phyloP scores from a whole-genome alignment of 92 coral and sea anemone genomes.

The Phenganax marumi region DNA sequence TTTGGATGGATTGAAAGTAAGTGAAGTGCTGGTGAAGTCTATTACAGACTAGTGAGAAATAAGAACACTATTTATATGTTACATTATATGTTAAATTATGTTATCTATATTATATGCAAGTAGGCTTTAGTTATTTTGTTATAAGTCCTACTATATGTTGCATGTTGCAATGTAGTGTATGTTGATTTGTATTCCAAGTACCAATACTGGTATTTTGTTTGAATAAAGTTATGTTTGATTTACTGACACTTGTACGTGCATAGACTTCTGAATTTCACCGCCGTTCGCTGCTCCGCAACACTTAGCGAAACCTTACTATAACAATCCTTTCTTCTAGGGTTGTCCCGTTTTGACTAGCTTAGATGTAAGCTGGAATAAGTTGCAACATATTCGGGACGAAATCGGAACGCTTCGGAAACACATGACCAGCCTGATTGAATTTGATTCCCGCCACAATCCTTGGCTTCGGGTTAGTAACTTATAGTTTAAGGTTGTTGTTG shows the following conservation, averaged over 20 bases:
- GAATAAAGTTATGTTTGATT: background rate
- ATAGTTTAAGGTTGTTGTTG: background rate
- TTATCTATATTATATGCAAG: too few species aligned
- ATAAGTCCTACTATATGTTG: too few species aligned
- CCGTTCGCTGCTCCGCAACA: too few species aligned
- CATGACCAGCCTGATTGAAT: conserved; percentile 63
- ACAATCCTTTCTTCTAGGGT: conserved; percentile 52
- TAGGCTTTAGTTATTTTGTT: too few species aligned
- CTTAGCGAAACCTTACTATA: background rate
- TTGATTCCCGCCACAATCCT: conserved; percentile 85
- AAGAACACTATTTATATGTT: too few species aligned
- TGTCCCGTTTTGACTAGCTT: conserved; percentile 71
- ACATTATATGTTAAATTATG: too few species aligned
- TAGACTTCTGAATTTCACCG: background rate
- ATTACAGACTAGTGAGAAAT: background rate
- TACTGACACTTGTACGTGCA: background rate
- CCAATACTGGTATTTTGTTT: too few species aligned
- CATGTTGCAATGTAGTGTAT: too few species aligned
- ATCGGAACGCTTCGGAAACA: conserved; percentile 88
- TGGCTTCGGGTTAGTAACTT: conserved; percentile 75
- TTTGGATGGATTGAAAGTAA: conserved; percentile 88
- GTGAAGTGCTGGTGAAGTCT: background rate
- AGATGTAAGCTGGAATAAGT: conserved; percentile 85
- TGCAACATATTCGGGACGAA: conserved; percentile 81
- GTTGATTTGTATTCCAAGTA: too few species aligned